Base-by-base conservation (phyloP, 2,113 vertebrate genomes). In the Cheilinus undulatus region DNA sequence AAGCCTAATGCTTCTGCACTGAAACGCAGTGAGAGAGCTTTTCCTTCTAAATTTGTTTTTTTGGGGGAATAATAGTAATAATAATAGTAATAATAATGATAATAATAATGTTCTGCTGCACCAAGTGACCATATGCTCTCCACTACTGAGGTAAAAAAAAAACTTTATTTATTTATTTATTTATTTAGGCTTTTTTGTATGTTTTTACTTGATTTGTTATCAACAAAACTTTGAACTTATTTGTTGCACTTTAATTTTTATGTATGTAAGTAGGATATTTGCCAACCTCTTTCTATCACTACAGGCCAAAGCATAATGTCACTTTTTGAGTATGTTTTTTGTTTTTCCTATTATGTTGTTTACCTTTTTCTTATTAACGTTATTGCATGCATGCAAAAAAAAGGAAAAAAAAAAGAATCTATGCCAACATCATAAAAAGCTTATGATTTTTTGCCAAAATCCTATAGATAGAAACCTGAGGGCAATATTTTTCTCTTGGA, bases 241-340 rank as follows among this genome's bases (percentile, higher is more conserved):
- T 81, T 84, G 88, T 92, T 93, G 89, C 89, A 93, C 88, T 92
- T 94, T 91, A 76, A 64, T 89, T 93, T 93, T 69, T 88, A 50
- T 67, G 75, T 69, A 67, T 75, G 73, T 88, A 63, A 56, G 80
- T 83, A 73, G 74, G 58, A 81, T 77, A 57, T 92, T 92, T 88
- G 88, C 89, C 89, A 91, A 91, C 81, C 86, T 91, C 83, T 87
- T 92, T 91, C 82, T 89, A 87, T 86, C 90, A 89, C 91, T 88
- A 93, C 92, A 95, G 93, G 94, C 95, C 95, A 96, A 96, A 96
- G 95, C 93, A 94, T 95, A n/a, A 90, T 88, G 91, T 89, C 93
- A 94, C 92, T 92, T 94, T 42, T 88, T 86, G 88, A 88, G 84
- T 87, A 83, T 57, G 72, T 74, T 73, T 83, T 83, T 87, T 85